Base-by-base conservation (phyloP, 2,888 invertebrate genomes). In the Calliopum simillimum region DNA sequence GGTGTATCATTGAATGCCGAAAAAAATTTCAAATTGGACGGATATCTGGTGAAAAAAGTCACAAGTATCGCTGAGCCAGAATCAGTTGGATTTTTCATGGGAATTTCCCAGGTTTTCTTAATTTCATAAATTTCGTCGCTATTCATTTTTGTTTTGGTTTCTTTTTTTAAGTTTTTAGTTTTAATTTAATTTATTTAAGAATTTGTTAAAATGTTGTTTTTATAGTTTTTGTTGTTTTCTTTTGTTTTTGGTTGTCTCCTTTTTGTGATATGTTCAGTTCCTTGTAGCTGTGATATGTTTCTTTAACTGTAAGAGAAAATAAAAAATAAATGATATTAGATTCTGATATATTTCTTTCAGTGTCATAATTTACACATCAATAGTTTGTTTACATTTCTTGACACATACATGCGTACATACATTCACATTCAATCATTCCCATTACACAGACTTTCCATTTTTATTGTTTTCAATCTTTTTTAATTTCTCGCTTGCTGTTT, bases 91-190 rank as follows among this genome's bases (percentile, higher is more conserved):
- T 81, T 81, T 69, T 80, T 79, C 75, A 80, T 79, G 69, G 85
- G 84, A 46, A 83, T 83, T 72, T 81, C 82, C 86, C 86, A 86
- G 74, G 86, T 84, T 76, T 78, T 84, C 71, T 84, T 84, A 64
- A 86, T 84, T 71, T 84, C 77, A 73, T 75, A 76, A 74, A 86
- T 78, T 76, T 86, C 85, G 75, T 82, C 80, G 75, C 79, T 79
- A 76, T 82, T 84, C 80, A 86, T 82, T 75, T 74, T 76, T 70
- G 1, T 6, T n/a, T n/a, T n/a, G n/a, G 16, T 56, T 56, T 12
- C 1, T 14, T 19, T 64, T n/a, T 13, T 49, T 13, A 11, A 43
- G 21, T 23, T 53, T 4, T n/a, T 43, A 4, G 13, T 64, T 19
- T 25, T 56, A 2, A 8, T 41, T n/a, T 53, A 53, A 12, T 23